phyloP scores from a whole-genome alignment of 2,797 vertebrate genomes.

The Tamandua tetradactyla region DNA sequence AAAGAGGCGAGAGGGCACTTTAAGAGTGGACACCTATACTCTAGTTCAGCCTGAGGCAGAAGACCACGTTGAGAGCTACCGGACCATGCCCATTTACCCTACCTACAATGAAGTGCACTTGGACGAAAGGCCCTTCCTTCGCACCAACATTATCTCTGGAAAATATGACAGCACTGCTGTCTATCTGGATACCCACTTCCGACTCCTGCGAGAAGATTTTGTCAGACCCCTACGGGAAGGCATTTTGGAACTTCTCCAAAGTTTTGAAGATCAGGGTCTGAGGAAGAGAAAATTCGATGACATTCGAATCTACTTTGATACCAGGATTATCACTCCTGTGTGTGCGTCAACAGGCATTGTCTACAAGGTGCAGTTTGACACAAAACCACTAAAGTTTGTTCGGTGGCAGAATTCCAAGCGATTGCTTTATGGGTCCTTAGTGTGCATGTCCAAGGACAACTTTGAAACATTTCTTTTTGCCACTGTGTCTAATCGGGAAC shows the following conservation, averaged over 20 bases:
- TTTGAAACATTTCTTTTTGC: conserved; percentile 95
- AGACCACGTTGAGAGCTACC: conserved; percentile 85
- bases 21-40: conserved; percentile 87
- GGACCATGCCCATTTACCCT: conserved; percentile 91
- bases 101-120: conserved; percentile 90
- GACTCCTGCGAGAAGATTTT: conserved; percentile 95
- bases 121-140: conserved; percentile 90
- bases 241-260: conserved; percentile 88
- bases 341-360: conserved; percentile 90
- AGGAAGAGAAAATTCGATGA: conserved; percentile 91
- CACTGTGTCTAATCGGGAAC: conserved; percentile 91
- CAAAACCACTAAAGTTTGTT: conserved; percentile 89
- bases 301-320: conserved; percentile 91
- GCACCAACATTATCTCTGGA: conserved; percentile 89
- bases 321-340: conserved; percentile 86
- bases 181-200: conserved; percentile 96
- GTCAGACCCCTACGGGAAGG: conserved; percentile 94
- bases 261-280: conserved; percentile 82
- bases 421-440: conserved; percentile 93
- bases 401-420: conserved; percentile 96
- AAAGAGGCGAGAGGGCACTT: conserved; percentile 89
- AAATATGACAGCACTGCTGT: conserved; percentile 88
- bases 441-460: conserved; percentile 94
- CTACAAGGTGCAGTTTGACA: conserved; percentile 92
- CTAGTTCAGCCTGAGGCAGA: conserved; percentile 81